Evolutionary conservation across 2,888 invertebrate species (phyloP).

Genomic region (Nemoura dubitans): DNA sequence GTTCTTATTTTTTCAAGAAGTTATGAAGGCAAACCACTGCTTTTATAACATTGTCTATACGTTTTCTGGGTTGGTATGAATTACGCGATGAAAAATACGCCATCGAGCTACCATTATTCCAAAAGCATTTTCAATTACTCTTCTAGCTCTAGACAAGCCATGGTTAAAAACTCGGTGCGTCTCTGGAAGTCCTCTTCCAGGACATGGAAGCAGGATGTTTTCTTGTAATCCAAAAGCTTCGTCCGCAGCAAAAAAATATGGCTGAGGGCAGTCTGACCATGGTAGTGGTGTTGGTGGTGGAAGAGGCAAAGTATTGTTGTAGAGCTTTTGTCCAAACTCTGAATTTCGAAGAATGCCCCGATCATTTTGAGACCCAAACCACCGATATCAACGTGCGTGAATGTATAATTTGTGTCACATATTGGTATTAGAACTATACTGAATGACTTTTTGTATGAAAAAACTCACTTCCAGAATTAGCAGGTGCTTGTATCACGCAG

Average conservation of each 20-base stretch:
- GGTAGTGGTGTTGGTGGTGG: slow-evolving; percentile 15
- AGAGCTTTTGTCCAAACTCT: neutral
- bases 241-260: neutral
- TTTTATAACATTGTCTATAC: slow-evolving; percentile 19
- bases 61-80: neutral
- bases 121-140: too few species aligned
- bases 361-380: slow-evolving; percentile 9
- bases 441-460: too few species aligned
- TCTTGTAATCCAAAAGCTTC: neutral
- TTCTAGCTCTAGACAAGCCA: too few species aligned
- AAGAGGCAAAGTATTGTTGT: slow-evolving; percentile 18
- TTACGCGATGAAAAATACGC: too few species aligned
- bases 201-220: neutral
- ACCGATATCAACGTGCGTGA: slow-evolving; percentile 7
- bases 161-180: too few species aligned
- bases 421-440: too few species aligned
- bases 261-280: slow-evolving; percentile 22
- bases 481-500: too few species aligned
- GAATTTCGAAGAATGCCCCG: slow-evolving; percentile 14
- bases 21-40: slow-evolving; percentile 22
- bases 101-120: too few species aligned
- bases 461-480: too few species aligned
- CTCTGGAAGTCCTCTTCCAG: too few species aligned
- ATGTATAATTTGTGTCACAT: too few species aligned
- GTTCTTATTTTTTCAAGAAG: neutral